Evolutionary conservation across 2,113 vertebrate species (phyloP).

Genomic region (Strigops habroptila): DNA sequence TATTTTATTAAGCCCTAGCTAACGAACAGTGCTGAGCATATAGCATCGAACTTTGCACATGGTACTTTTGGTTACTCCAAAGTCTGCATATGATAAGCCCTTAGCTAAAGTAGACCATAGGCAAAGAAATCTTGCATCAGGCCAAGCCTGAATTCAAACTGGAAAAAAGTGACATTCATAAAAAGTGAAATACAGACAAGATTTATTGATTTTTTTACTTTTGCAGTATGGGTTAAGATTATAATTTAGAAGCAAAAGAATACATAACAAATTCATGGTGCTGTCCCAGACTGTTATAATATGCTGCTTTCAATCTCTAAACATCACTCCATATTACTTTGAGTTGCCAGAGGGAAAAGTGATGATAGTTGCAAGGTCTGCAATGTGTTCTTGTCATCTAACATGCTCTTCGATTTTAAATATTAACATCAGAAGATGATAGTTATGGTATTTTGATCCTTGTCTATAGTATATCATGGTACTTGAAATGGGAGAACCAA

Average conservation of each 20-base stretch:
- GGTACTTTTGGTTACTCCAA: background rate
- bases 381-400: background rate
- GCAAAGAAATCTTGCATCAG: background rate
- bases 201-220: background rate
- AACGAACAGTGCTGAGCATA: background rate
- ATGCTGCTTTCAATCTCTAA: background rate
- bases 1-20: background rate
- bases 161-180: background rate
- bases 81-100: background rate
- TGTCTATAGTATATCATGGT: background rate
- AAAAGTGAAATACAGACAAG: background rate
- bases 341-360: background rate
- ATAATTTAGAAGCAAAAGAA: background rate
- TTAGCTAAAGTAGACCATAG: background rate
- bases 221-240: background rate
- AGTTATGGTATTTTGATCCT: background rate
- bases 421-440: background rate
- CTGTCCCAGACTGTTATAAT: background rate
- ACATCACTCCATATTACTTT: background rate
- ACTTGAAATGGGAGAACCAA: background rate
- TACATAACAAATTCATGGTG: background rate
- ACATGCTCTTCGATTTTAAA: background rate
- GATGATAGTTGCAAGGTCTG: background rate
- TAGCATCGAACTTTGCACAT: background rate
- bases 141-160: background rate